phyloP scores from a whole-genome alignment of 2,888 invertebrate species.

The Onthophagus sagittarius region DNA sequence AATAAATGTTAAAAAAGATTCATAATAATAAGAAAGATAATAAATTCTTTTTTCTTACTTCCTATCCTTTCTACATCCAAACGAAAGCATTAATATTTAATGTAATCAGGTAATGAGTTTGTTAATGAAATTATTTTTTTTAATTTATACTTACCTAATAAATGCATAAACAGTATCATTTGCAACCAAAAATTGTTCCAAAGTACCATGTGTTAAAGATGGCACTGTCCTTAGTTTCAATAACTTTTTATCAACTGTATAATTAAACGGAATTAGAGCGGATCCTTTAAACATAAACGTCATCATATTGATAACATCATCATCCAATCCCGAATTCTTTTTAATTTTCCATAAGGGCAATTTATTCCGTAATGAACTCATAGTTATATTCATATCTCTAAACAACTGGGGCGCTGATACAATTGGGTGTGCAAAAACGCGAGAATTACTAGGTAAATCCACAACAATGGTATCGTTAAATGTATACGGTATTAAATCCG shows the following conservation, averaged over 20 bases:
- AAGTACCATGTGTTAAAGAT: constrained; percentile 63
- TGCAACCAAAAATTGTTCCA: constrained; percentile 47
- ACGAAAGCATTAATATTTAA: background rate
- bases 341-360: constrained; percentile 55
- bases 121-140: background rate
- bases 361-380: constrained; percentile 37
- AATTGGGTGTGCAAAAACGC: constrained; percentile 36
- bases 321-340: constrained; percentile 19
- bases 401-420: constrained; percentile 29
- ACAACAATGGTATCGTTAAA: constrained; percentile 42
- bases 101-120: background rate
- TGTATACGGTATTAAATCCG: constrained; percentile 40
- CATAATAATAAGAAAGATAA: too few species aligned
- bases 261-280: constrained; percentile 47
- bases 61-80: background rate
- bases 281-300: constrained; percentile 77
- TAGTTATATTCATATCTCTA: constrained; percentile 36
- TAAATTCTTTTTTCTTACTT: background rate
- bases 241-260: constrained; percentile 43
- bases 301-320: constrained; percentile 59
- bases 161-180: constrained; percentile 60
- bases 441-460: constrained; percentile 44
- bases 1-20: background rate
- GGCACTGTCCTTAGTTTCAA: constrained; percentile 51
- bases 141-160: constrained; percentile 66